A percentile compares a stretch with the other conserved stretches of the same genome.
Conservation (phyloP, 1,140 invertebrate genomes). For the Tyrophagus putrescentiae region DNA sequence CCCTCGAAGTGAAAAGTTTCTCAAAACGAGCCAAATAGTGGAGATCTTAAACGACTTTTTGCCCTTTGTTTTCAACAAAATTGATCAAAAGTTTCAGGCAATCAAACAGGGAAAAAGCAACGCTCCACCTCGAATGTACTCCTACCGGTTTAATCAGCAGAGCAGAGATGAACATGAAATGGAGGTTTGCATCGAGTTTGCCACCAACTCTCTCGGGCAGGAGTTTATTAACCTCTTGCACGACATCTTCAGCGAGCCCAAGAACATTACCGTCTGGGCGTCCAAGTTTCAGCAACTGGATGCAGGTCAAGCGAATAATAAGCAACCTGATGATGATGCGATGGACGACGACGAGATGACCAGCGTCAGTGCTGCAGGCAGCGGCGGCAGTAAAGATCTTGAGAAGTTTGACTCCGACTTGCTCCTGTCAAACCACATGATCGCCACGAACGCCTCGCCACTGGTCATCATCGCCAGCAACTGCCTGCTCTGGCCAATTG, state of each 20-base stretch:
- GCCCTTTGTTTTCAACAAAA: background rate
- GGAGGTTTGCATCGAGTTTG: background rate
- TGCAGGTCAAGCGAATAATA: background rate
- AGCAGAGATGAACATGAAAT: background rate
- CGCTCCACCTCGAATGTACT: background rate
- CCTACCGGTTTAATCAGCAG: no score
- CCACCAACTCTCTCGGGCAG: background rate
- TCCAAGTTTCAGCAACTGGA: background rate
- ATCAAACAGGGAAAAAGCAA: background rate
- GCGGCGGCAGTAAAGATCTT: background rate
- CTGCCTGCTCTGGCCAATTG: background rate
- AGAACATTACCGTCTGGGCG: slow-evolving; percentile 1
- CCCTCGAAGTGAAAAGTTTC: slow-evolving; percentile 11
- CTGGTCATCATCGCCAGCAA: background rate
- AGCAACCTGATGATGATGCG: background rate
- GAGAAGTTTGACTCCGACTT: background rate
- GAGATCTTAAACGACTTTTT: background rate
- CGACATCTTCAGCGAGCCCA: slow-evolving; percentile 10
- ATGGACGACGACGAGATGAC: slow-evolving; percentile 5
- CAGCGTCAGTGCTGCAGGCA: background rate
- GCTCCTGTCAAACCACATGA: background rate
- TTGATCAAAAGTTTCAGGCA: slow-evolving; percentile 3
- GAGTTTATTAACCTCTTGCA: slow-evolving; percentile 2
- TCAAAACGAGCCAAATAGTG: background rate
- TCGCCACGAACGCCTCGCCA: background rate